Conservation (phyloP, 1,140 invertebrate genomes). For the Drosophila nigromelanica region DNA sequence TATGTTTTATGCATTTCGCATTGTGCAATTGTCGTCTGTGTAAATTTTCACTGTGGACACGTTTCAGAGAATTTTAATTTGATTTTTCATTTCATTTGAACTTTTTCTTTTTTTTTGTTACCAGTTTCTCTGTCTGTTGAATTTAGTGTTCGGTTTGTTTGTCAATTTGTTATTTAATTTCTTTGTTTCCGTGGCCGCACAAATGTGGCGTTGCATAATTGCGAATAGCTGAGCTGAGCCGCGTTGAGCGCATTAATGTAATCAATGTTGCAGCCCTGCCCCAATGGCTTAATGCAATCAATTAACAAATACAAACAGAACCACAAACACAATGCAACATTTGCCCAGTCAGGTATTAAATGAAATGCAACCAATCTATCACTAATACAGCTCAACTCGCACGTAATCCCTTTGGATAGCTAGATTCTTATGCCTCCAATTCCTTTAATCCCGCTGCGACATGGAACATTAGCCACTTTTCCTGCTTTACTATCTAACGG, state of each 20-base stretch:
- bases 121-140: not conserved
- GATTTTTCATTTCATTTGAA: not conserved
- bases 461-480: too few relatives aligned
- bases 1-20: not conserved
- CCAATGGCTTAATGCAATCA: constrained; percentile 13
- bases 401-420: not conserved
- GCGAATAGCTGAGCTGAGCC: not conserved
- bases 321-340: not conserved
- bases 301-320: constrained; percentile 1
- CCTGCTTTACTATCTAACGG: too few relatives aligned
- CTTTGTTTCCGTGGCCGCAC: constrained; percentile 1
- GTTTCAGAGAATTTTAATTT: not conserved
- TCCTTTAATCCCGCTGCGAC: too few relatives aligned
- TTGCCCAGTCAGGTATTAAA: not conserved
- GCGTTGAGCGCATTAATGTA: not conserved
- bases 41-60: not conserved
- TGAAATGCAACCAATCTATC: constrained; percentile 2
- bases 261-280: constrained; percentile 11
- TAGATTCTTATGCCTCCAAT: not conserved
- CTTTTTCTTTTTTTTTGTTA: not conserved
- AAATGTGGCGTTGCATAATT: constrained; percentile 18
- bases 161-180: constrained; percentile 9
- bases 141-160: constrained; percentile 4
- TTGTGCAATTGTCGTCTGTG: not conserved
- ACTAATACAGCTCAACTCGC: constrained; percentile 3